A percentile compares a stretch with the other conserved stretches of the same genome.
phyloP scores from a whole-genome alignment of 2,888 invertebrate species.

The Xylota sylvarum region DNA sequence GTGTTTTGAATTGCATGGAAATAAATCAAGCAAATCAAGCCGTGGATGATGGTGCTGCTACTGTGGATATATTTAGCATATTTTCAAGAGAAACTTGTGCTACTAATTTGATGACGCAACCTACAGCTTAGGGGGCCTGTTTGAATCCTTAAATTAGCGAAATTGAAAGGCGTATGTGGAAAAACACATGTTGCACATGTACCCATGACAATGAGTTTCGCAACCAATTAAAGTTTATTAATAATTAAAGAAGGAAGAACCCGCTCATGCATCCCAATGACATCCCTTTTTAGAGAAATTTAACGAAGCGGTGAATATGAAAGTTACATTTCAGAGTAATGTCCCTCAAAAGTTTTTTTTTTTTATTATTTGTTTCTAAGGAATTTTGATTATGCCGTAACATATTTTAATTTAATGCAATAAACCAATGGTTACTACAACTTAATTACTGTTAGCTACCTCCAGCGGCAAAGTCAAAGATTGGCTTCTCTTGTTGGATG shows the following conservation, averaged over 20 bases:
- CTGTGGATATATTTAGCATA: conserved; percentile 7
- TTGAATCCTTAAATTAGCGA: background rate
- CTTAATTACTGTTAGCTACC: too few relatives aligned
- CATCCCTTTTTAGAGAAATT: conserved; percentile 16
- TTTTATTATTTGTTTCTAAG: background rate
- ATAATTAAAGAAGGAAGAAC: conserved; percentile 32
- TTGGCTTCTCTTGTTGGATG: too few relatives aligned
- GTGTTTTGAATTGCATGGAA: conserved; percentile 47
- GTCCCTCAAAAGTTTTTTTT: background rate
- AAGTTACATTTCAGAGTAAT: background rate
- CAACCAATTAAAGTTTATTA: conserved; percentile 57
- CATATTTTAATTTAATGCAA: too few relatives aligned
- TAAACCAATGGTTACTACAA: too few relatives aligned
- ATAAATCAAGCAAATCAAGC: conserved; percentile 34
- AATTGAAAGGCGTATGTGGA: conserved; percentile 1
- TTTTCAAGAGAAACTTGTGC: conserved; percentile 26
- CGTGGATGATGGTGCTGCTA: conserved; percentile 2
- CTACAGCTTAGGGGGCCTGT: conserved; percentile 5
- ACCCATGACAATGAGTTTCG: conserved; percentile 23
- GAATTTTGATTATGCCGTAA: too few relatives aligned
- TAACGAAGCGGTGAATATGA: conserved; percentile 3
- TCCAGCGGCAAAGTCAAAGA: too few relatives aligned
- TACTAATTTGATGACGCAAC: conserved; percentile 25
- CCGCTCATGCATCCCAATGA: conserved; percentile 4
- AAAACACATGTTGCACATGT: conserved; percentile 56